A percentile compares a stretch with the other conserved stretches of the same genome.
These are phyloP conservation scores for Gymnocypris eckloni DNA, from an alignment of 2,797 vertebrate genomes.

Conservation along the genomic window DNA sequence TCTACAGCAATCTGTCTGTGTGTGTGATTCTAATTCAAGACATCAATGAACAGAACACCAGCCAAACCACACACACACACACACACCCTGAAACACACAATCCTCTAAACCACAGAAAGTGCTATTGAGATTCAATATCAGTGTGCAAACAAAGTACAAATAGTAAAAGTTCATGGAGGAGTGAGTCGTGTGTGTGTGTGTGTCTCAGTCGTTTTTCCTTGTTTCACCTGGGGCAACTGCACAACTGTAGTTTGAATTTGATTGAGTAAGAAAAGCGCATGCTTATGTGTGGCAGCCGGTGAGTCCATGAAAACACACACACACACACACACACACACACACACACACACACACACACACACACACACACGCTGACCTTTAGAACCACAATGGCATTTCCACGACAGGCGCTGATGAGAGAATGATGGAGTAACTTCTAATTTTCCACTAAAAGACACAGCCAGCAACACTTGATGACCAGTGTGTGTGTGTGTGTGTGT, in stretches of 20 bases:
- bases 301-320: neutral
- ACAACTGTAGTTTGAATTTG: neutral
- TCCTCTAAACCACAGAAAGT: slow-evolving; percentile 12
- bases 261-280: neutral
- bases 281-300: neutral
- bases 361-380: neutral
- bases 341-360: neutral
- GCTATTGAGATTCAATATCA: neutral
- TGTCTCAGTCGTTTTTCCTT: neutral
- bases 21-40: slow-evolving; percentile 64
- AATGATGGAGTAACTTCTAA: neutral
- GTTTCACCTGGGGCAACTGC: neutral
- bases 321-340: neutral
- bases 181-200: neutral
- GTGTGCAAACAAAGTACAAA: slow-evolving; percentile 5
- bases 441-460: neutral
- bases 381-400: neutral
- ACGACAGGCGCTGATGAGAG: neutral
- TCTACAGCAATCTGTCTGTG: slow-evolving; percentile 32
- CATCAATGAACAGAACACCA: slow-evolving; percentile 65
- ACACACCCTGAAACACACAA: slow-evolving; percentile 40
- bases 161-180: neutral
- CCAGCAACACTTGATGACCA: neutral
- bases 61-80: slow-evolving; percentile 48
- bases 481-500: slow-evolving; percentile 50